These are phyloP conservation scores for Boulengerochromis microlepis DNA, from an alignment of 2,113 vertebrate species.

Conservation along the genomic window DNA sequence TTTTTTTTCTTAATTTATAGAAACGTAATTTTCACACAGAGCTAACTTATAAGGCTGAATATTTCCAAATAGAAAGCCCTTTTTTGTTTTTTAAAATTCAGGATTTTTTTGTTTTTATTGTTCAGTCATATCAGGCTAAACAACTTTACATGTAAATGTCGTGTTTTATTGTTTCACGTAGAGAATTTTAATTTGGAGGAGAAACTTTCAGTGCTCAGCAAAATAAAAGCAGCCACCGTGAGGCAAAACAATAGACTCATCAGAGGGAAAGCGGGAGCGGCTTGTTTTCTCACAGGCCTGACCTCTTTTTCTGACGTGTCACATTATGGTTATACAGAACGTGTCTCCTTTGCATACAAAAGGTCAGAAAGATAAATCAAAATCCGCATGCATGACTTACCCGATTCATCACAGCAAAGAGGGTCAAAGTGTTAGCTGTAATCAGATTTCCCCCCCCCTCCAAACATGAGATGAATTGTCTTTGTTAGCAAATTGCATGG, in stretches of 20 bases:
- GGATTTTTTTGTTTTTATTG: background rate
- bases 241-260: conserved; percentile 60
- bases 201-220: conserved; percentile 43
- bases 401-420: conserved; percentile 68
- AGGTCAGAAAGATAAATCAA: conserved; percentile 78
- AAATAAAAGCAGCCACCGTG: conserved; percentile 8
- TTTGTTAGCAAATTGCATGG: conserved; percentile 27
- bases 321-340: conserved; percentile 63
- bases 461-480: conserved; percentile 59
- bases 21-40: background rate
- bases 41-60: background rate
- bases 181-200: background rate
- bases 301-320: conserved; percentile 71
- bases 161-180: background rate
- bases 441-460: conserved; percentile 49
- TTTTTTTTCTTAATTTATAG: background rate
- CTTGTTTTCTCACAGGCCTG: conserved; percentile 64
- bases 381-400: conserved; percentile 52
- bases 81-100: background rate
- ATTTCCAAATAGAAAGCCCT: background rate
- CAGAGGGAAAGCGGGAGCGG: conserved; percentile 16
- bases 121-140: background rate
- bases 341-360: conserved; percentile 75
- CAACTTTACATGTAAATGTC: background rate
- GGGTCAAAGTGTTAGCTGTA: conserved; percentile 58